Evolutionary conservation across 2,113 vertebrate species (phyloP), one percentile per base, ranked within the genome.

Genomic region (Cyprichromis sp.): DNA sequence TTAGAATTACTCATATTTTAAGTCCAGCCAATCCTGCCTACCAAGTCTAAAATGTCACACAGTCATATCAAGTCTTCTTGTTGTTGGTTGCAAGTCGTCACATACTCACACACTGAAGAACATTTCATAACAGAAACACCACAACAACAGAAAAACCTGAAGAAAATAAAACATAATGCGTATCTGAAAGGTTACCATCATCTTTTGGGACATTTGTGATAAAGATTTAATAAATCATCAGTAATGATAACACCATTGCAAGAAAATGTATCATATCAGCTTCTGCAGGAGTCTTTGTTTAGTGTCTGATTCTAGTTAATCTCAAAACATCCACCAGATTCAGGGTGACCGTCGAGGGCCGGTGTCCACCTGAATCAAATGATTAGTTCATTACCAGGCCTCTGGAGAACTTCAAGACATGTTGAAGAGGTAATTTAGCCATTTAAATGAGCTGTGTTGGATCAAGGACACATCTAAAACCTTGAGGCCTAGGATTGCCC

Each of bases 311-410:
- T 71, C 36, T 2, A 40, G n/a, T 71, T 42, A 6, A 71, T 42
- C 36, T 71, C n/a, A 71, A 16, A 71, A 16, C 66, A 71, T 42
- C 36, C 66, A 71, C 12, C n/a, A 42, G 38, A 42, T 71, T 14
- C 8, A 24, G n/a, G 66, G 36, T 71, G 36, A 71, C n/a, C 0
- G 3, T 42, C 0, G 2, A 1, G n/a, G n/a, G n/a, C 2, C 1
- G 4, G 26, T 16, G 8, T 31, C 26, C 55, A 59, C 26, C 55
- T 59, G 26, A 59, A 59, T 59, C 2, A 59, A 16, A 59, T 29
- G 8, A 59, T 29, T 59, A 16, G 24, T 59, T 59, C 26, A 29
- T 59, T 29, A 59, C 55, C 26, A 29, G 26, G 16, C 16, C 57
- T 61, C 29, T 61, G 57, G 9, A 61, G 57, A 61, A 61, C 29